Evolutionary conservation across 2,113 vertebrate species (phyloP).

Genomic region (Podiceps cristatus): DNA sequence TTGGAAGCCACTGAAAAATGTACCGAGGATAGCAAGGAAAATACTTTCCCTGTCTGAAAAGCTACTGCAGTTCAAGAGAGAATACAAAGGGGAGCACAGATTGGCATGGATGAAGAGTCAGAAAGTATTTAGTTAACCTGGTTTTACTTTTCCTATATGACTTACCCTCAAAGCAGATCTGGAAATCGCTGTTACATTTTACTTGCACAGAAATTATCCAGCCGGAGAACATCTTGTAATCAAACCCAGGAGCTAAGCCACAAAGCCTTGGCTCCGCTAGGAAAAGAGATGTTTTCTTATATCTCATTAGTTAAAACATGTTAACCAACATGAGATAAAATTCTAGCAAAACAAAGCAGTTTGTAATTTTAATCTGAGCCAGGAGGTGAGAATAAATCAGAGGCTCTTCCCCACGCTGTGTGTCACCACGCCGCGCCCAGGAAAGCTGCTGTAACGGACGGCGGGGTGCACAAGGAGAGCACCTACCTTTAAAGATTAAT

Average conservation of each 20-base stretch:
- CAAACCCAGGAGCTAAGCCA: neutral
- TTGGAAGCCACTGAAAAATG: neutral
- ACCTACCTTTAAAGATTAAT: neutral
- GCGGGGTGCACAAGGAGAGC: neutral
- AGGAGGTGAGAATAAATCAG: neutral
- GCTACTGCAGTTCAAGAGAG: neutral
- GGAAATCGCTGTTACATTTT: neutral
- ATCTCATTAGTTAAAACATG: neutral
- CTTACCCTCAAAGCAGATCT: neutral
- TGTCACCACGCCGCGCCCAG: rapidly evolving
- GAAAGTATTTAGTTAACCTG: neutral
- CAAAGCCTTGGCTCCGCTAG: neutral
- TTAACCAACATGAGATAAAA: neutral
- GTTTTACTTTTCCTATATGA: neutral
- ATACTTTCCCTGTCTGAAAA: neutral
- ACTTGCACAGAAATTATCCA: neutral
- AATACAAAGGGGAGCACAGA: neutral
- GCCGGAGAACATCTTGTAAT: neutral
- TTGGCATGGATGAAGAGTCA: neutral
- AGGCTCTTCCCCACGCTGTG: neutral
- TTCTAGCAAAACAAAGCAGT: neutral
- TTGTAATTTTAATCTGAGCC: neutral
- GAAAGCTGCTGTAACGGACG: neutral
- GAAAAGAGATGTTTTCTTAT: neutral
- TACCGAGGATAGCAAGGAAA: neutral